Evolutionary conservation across 2,113 vertebrate species (phyloP).

Genomic region (Eurypyga helias): DNA sequence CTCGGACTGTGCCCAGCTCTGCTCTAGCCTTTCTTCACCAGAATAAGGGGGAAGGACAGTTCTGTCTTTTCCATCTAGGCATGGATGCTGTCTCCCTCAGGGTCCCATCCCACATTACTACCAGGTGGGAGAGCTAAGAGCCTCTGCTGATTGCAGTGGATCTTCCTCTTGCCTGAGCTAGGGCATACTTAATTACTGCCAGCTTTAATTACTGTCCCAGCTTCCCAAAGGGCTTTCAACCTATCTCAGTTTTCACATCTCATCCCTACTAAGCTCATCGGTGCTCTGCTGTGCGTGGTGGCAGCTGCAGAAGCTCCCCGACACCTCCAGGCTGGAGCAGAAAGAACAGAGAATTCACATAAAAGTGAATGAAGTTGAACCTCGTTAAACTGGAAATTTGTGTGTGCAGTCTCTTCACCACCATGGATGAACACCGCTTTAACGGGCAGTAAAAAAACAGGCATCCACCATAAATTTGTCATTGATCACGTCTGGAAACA

Average conservation of each 20-base stretch:
- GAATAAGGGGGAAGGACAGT: neutral
- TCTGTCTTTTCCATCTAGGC: fast-evolving
- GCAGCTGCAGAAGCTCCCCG: neutral
- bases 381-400: neutral
- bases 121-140: neutral
- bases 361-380: neutral
- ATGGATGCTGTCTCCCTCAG: fast-evolving
- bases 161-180: neutral
- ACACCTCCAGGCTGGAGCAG: neutral
- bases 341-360: neutral
- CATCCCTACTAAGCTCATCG: neutral
- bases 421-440: neutral
- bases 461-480: neutral
- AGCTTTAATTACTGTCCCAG: slow-evolving; percentile 45
- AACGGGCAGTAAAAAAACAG: neutral
- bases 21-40: neutral
- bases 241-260: neutral
- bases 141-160: neutral
- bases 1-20: neutral
- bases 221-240: neutral
- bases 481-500: neutral
- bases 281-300: fast-evolving
- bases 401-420: neutral
- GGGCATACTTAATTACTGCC: slow-evolving; percentile 1
- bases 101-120: neutral